Evolutionary conservation across 1,140 invertebrate genomes (phyloP).

Genomic region (Penaeus chinensis): DNA sequence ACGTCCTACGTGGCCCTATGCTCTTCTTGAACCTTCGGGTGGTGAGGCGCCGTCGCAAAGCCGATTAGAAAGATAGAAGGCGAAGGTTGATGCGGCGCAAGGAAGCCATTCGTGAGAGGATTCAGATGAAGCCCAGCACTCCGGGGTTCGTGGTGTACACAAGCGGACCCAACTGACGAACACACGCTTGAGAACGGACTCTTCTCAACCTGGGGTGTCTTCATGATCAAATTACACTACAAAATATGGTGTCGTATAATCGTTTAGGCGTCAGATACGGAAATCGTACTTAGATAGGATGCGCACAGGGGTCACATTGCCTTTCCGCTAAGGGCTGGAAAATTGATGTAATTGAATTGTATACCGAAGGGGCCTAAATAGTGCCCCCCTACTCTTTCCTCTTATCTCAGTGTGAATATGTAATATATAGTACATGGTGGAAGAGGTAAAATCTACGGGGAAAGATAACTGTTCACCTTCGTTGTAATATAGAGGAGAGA

Average conservation of each 20-base stretch:
- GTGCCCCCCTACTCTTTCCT: too few species aligned
- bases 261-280: too few species aligned
- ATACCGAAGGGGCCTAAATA: too few species aligned
- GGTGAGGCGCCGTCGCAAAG: background rate
- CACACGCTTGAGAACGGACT: slow-evolving; percentile 24
- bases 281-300: too few species aligned
- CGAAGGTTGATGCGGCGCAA: background rate
- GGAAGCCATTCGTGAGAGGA: background rate
- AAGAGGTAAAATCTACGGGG: too few species aligned
- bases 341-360: too few species aligned
- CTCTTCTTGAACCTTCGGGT: background rate
- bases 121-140: background rate
- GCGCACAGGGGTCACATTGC: too few species aligned
- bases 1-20: background rate
- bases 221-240: background rate
- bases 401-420: too few species aligned
- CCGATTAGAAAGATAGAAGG: background rate
- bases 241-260: slow-evolving; percentile 7
- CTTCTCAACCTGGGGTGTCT: slow-evolving; percentile 21
- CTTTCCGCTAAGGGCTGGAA: too few species aligned
- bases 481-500: too few species aligned
- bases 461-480: too few species aligned
- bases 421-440: too few species aligned
- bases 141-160: slow-evolving; percentile 27
- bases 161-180: slow-evolving; percentile 15